Conservation (phyloP, 2,113 vertebrate genomes). For the Clupea harengus region DNA sequence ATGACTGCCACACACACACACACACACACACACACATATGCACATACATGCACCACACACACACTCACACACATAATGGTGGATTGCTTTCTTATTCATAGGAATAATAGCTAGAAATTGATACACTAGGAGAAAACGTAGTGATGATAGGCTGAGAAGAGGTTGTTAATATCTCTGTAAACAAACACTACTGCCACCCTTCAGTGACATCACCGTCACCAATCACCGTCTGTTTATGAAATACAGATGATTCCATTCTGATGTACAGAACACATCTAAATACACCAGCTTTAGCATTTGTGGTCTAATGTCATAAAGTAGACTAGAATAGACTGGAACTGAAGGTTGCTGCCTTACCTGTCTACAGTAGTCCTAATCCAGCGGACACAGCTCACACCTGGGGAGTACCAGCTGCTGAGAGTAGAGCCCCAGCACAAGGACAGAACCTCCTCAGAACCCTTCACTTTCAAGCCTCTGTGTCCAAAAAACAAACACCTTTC, state of each 20-base stretch:
- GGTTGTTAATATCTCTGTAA: neutral
- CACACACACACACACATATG: neutral
- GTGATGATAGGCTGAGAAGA: neutral
- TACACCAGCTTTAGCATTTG: neutral
- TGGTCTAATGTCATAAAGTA: constrained; percentile 1
- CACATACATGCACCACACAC: neutral
- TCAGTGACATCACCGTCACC: neutral
- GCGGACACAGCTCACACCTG: constrained; percentile 19
- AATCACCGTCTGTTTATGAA: neutral
- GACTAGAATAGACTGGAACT: neutral
- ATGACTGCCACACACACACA: neutral
- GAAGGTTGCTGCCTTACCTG: constrained; percentile 36
- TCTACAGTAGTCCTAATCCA: constrained; percentile 13
- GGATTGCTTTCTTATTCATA: neutral
- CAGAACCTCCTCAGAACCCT: constrained; percentile 31
- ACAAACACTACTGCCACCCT: neutral
- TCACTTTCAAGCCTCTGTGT: constrained; percentile 47
- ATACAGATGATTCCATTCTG: neutral
- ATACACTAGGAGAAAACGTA: neutral
- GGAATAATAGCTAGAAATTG: neutral
- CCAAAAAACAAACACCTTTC: constrained; percentile 57
- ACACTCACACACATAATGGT: neutral
- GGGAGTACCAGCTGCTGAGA: neutral
- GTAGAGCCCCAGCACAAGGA: constrained; percentile 10
- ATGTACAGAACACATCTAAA: neutral